These are phyloP conservation scores for Manduca sexta DNA, from an alignment of 1,140 invertebrate species.

Conservation along the genomic window DNA sequence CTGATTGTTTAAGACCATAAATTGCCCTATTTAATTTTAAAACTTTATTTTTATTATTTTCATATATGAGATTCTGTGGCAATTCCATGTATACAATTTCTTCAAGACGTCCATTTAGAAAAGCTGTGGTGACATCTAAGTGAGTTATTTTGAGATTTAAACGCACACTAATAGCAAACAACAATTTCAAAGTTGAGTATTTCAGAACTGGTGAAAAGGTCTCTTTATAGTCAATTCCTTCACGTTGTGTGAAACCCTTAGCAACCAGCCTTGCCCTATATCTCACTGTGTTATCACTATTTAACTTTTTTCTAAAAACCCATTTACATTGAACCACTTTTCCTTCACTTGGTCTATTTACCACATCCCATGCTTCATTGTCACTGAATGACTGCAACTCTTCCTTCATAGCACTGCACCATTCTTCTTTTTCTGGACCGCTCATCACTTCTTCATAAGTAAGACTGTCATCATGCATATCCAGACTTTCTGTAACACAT, in stretches of 20 bases:
- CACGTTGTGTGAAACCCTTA: slow-evolving; percentile 2
- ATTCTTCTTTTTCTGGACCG: slow-evolving; percentile 11
- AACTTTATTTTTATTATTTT: slow-evolving; percentile 10
- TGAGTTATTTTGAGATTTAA: slow-evolving; percentile 17
- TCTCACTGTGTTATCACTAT: slow-evolving; percentile 8
- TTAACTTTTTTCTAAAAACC: slow-evolving; percentile 14
- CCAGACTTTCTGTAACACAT: no score
- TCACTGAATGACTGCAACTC: slow-evolving; percentile 33
- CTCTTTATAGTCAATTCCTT: slow-evolving; percentile 11
- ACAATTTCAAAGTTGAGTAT: slow-evolving; percentile 11
- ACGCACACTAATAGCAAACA: slow-evolving; percentile 10
- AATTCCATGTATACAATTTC: slow-evolving; percentile 22
- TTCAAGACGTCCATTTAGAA: slow-evolving; percentile 41
- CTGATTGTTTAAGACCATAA: slow-evolving; percentile 26
- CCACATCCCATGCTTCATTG: slow-evolving; percentile 42
- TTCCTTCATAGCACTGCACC: slow-evolving; percentile 25
- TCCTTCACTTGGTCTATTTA: slow-evolving; percentile 26
- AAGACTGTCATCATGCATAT: no score
- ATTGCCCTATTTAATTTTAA: slow-evolving; percentile 12
- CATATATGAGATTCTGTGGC: slow-evolving; percentile 6
- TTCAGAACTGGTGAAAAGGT: slow-evolving; percentile 11
- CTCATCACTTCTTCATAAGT: slow-evolving; percentile 6
- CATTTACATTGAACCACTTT: slow-evolving; percentile 18
- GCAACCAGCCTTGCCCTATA: slow-evolving; percentile 7
- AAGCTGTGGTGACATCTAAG: slow-evolving; percentile 25